phyloP scores from a whole-genome alignment of 2,888 invertebrate genomes.

The Onthophagus sagittarius region DNA sequence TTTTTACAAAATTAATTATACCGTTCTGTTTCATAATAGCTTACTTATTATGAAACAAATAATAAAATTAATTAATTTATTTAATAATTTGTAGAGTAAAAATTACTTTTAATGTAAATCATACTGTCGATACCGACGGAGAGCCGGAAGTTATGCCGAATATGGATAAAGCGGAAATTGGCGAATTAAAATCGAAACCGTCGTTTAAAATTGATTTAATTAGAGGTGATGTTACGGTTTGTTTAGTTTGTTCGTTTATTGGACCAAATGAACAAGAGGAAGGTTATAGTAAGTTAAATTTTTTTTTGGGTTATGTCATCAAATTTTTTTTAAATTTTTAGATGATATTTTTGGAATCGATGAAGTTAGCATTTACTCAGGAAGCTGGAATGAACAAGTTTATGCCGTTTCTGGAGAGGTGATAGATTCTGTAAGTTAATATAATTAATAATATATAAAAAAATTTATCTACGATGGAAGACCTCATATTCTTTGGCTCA shows the following conservation, averaged over 20 bases:
- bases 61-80: no score
- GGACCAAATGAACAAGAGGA: slow-evolving; percentile 61
- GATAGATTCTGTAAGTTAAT: slow-evolving; percentile 79
- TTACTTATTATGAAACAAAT: no score
- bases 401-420: slow-evolving; percentile 92
- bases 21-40: no score
- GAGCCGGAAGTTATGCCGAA: slow-evolving; percentile 62
- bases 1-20: not conserved
- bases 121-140: slow-evolving; percentile 83
- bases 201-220: slow-evolving; percentile 85
- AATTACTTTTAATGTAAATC: slow-evolving; percentile 88
- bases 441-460: no score
- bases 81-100: slow-evolving; percentile 56
- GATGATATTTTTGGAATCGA: slow-evolving; percentile 91
- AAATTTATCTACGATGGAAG: not conserved
- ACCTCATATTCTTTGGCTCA: no score
- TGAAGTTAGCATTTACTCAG: slow-evolving; percentile 85
- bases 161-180: slow-evolving; percentile 68
- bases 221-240: slow-evolving; percentile 71
- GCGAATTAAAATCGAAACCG: slow-evolving; percentile 87
- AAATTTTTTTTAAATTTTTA: slow-evolving; percentile 46
- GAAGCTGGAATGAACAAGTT: slow-evolving; percentile 81
- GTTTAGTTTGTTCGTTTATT: slow-evolving; percentile 81
- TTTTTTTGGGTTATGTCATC: not conserved
- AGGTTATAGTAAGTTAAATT: slow-evolving; percentile 60